phyloP scores from a whole-genome alignment of 2,888 invertebrate genomes.

The Pollenia angustigena region DNA sequence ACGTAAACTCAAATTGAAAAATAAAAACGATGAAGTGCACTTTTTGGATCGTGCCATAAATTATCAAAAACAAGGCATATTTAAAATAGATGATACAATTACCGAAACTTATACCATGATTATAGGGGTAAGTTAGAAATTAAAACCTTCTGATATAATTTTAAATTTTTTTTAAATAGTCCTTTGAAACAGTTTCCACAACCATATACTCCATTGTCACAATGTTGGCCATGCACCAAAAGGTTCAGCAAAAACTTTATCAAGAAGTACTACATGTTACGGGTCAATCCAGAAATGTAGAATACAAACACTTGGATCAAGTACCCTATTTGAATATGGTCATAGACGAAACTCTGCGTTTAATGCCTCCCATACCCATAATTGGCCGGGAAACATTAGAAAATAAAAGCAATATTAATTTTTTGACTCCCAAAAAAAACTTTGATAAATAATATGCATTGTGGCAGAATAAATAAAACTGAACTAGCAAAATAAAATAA shows the following conservation, averaged over 20 bases:
- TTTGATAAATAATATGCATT: no score
- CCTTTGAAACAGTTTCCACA: constrained; percentile 77
- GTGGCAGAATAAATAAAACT: no score
- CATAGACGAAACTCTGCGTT: constrained; percentile 76
- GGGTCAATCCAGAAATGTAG: constrained; percentile 61
- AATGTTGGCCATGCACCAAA: constrained; percentile 77
- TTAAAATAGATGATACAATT: constrained; percentile 74
- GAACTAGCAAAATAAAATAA: no score
- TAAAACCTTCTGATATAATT: neutral
- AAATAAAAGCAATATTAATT: no score
- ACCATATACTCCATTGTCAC: constrained; percentile 74
- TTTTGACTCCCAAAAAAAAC: no score
- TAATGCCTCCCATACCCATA: constrained; percentile 76
- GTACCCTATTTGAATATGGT: constrained; percentile 76
- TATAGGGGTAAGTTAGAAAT: constrained; percentile 73
- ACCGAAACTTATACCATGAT: constrained; percentile 76
- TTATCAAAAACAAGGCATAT: constrained; percentile 74
- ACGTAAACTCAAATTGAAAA: constrained; percentile 40
- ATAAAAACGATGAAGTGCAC: constrained; percentile 66
- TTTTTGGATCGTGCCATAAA: constrained; percentile 76
- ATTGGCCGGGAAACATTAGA: constrained; percentile 73
- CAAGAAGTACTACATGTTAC: constrained; percentile 74
- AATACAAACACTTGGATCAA: constrained; percentile 72
- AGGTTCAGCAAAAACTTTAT: constrained; percentile 76
- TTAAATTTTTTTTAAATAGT: constrained; percentile 57